Base-by-base conservation (phyloP, 2,797 vertebrate genomes). In the Siniperca obscura region DNA sequence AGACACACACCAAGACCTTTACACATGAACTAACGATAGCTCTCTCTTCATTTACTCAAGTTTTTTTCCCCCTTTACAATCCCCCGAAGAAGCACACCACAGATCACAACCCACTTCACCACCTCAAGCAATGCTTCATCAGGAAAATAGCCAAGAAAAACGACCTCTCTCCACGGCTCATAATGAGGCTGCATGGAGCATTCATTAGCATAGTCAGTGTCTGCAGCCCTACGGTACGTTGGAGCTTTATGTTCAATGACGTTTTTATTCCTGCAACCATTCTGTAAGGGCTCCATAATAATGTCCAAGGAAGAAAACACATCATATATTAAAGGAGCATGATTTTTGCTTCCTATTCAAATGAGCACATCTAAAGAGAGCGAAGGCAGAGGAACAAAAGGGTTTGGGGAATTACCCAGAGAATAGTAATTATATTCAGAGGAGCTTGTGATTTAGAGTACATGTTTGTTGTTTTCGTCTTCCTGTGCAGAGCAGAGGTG, bases 131-230 rank as follows among this genome's bases (percentile, higher is more conserved):
- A 92, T 89, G 81, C 89, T 91, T 92, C 83, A 91, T 82, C 19
- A 76, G 89, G 90, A 92, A 92, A 91, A 92, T 86, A 84, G 90
- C 84, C 70, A 91, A 91, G 93, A 95, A 94, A 94, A 93, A 94
- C 89, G 87, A 89, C 89, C 91, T 87, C 90, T 86, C 89, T 89
- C 84, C 80, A 12, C 69, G 38, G 82, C 90, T 87, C 86, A 82
- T 95, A 95, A 95, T 95, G 94, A 95, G 93, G 90, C 92, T 83
- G 88, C 91, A 82, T 82, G 88, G 91, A 92, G 86, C 90, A 80
- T 90, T 93, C 88, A 95, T 96, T 95, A 94, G 93, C 93, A 94
- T 95, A 92, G 91, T 84, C 91, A 70, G 86, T 89, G 90, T 94
- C 90, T 91, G 82, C 87, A 87, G 85, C 87, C 85, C 82, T 65